These are phyloP conservation scores for Passer montanus DNA, from an alignment of 2,113 vertebrate genomes.

Conservation along the genomic window DNA sequence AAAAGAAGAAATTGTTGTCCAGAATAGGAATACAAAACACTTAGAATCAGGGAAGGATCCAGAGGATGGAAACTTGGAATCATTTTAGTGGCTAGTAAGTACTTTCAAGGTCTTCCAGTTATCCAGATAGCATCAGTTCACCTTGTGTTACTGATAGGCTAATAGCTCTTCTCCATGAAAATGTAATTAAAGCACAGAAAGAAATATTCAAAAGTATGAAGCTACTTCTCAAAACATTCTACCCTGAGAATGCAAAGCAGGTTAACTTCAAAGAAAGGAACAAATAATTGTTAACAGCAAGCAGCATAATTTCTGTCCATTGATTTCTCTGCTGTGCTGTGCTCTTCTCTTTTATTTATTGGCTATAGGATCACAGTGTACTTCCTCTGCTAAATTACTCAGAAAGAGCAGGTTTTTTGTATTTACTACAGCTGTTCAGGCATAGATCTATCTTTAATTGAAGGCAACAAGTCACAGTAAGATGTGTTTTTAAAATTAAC, in stretches of 20 bases:
- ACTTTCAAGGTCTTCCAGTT: neutral
- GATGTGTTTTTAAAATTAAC: neutral
- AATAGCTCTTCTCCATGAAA: neutral
- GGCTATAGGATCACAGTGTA: neutral
- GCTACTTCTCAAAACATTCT: neutral
- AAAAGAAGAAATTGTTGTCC: neutral
- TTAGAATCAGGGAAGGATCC: neutral
- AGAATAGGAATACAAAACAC: neutral
- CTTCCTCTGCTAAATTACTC: neutral
- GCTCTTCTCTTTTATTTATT: slow-evolving; percentile 20
- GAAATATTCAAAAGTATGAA: neutral
- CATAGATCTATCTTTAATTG: neutral
- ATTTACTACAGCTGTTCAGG: slow-evolving; percentile 5
- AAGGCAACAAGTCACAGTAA: neutral
- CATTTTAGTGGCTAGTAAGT: neutral
- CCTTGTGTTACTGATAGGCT: neutral
- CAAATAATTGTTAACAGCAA: neutral
- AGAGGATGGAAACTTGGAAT: neutral
- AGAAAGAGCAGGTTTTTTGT: neutral
- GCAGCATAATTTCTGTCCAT: neutral
- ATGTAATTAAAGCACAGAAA: neutral
- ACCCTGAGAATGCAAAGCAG: neutral
- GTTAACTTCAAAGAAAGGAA: neutral
- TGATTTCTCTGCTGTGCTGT: neutral
- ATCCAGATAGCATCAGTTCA: neutral